Percentiles rank a stretch among this genome's conserved stretches.
phyloP scores from a whole-genome alignment of 2,113 vertebrate genomes.

The Aythya baeri region DNA sequence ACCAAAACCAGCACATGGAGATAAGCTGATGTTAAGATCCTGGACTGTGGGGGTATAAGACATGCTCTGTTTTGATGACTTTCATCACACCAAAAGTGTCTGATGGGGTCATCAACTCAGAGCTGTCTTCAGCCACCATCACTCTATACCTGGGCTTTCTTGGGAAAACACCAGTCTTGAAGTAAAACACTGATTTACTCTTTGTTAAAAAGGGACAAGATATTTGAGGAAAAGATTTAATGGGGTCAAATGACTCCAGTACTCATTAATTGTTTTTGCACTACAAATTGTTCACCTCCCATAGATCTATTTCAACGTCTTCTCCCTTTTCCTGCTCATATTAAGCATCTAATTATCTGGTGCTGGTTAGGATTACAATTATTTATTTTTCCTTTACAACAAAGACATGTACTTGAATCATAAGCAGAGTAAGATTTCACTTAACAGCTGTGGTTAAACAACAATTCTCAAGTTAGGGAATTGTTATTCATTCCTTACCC shows the following conservation, averaged over 20 bases:
- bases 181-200: not conserved
- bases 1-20: not conserved
- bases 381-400: not conserved
- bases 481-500: constrained; percentile 19
- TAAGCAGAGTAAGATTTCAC: constrained; percentile 22
- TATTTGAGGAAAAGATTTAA: not conserved
- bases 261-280: not conserved
- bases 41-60: not conserved
- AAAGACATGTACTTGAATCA: not conserved
- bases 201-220: not conserved
- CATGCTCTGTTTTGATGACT: not conserved
- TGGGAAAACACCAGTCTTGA: not conserved
- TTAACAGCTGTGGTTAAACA: not conserved
- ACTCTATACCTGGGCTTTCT: not conserved
- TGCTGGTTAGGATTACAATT: not conserved
- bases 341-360: not conserved
- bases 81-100: not conserved
- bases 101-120: not conserved
- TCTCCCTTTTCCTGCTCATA: not conserved
- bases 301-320: not conserved
- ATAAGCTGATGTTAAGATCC: not conserved
- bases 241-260: not conserved
- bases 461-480: not conserved
- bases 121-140: not conserved
- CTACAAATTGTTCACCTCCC: not conserved